These are phyloP conservation scores for Carabus problematicus DNA, from an alignment of 2,888 invertebrate species.

Conservation along the genomic window DNA sequence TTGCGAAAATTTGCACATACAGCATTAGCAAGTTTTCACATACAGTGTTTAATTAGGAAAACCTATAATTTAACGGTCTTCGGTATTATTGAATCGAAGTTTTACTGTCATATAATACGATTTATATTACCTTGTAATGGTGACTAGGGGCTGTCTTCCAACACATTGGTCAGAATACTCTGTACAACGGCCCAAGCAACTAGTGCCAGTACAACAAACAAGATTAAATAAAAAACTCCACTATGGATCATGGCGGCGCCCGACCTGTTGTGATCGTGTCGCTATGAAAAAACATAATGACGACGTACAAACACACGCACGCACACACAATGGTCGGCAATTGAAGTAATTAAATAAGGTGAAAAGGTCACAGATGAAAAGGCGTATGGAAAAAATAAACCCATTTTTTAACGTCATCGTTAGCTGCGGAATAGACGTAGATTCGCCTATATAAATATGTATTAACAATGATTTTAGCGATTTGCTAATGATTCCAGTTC, in stretches of 20 bases:
- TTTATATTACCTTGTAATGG: conserved; percentile 13
- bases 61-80: no score
- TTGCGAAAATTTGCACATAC: no score
- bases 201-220: conserved; percentile 18
- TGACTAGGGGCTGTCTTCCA: conserved; percentile 5
- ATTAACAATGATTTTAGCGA: no score
- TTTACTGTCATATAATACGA: no score
- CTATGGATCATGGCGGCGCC: conserved; percentile 7
- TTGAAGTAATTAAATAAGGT: conserved; percentile 38
- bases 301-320: background rate
- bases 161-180: conserved; percentile 10
- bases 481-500: no score
- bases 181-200: conserved; percentile 18
- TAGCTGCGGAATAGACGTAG: no score
- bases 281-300: conserved; percentile 26
- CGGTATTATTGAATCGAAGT: no score
- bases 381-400: conserved; percentile 21
- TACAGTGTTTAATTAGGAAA: no score
- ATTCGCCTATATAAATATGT: no score
- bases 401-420: background rate
- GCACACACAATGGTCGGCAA: conserved; percentile 33
- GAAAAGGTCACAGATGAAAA: conserved; percentile 29
- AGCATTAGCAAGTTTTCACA: no score
- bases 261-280: background rate
- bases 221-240: conserved; percentile 22